These are phyloP conservation scores for Esox masquinongy DNA, from an alignment of 2,797 vertebrate species.

Conservation along the genomic window DNA sequence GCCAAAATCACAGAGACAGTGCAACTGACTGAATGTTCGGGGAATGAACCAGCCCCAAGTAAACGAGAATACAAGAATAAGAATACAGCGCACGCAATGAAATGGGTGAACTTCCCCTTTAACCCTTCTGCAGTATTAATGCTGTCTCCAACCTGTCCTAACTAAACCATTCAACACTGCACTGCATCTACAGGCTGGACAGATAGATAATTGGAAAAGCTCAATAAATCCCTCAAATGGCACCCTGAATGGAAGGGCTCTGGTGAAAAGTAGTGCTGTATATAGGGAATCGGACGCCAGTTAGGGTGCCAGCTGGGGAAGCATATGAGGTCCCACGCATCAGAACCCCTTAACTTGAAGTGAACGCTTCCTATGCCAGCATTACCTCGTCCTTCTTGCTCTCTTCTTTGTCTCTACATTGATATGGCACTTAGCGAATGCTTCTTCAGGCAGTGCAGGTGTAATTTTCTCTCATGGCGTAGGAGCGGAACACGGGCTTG, in stretches of 20 bases:
- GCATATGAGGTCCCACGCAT: too few species aligned
- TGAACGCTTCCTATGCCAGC: neutral
- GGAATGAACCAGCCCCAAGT: too few species aligned
- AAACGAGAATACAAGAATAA: too few species aligned
- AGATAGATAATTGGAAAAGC: constrained; percentile 44
- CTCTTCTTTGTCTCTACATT: neutral
- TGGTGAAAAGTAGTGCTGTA: neutral
- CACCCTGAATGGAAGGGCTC: too few species aligned
- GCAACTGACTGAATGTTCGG: too few species aligned
- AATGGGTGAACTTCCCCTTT: too few species aligned
- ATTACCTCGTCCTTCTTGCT: neutral
- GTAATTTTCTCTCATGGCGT: neutral
- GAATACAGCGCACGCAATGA: too few species aligned
- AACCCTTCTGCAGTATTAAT: too few species aligned
- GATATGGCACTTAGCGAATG: neutral
- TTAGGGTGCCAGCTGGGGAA: too few species aligned
- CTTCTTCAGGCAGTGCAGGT: neutral
- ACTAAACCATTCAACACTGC: constrained; percentile 57
- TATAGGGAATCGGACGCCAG: neutral
- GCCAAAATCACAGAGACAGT: too few species aligned
- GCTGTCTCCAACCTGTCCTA: constrained; percentile 29
- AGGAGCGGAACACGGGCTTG: too few species aligned
- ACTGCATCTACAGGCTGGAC: constrained; percentile 46
- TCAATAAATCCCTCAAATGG: constrained; percentile 32
- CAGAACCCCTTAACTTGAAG: neutral